Base-by-base conservation (phyloP, 1,140 invertebrate species). In the Aphelinus certus region DNA sequence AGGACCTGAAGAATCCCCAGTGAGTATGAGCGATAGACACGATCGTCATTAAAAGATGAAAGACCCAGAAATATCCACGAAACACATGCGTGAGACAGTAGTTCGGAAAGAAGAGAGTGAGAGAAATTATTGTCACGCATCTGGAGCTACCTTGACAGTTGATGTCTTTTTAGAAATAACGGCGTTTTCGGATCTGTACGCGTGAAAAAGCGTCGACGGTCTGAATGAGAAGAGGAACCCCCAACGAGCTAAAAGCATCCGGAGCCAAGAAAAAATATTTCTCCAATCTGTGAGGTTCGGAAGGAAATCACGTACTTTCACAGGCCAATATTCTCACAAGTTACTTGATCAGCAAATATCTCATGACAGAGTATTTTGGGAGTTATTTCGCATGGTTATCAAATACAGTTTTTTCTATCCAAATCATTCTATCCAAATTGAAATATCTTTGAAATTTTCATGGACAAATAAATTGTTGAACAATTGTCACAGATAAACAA, bases 61-160 rank as follows among this genome's bases (percentile, higher is more conserved):
- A 75, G 67, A 58, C n/a, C 60, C 66, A 60, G 65, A 75, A 75
- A 75, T 75, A 75, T 70, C 56, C 46, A 49, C 43, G 51, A 48
- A 65, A 9, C 58, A 3, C 26, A 26, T 62, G 62, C 9, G 55
- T 7, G 26, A 64, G 26, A 56, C n/a, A 49, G 63, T 26, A 26
- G 26, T 26, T 26, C 26, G 26, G 26, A 26, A 26, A 26, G 26
- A 26, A 26, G 26, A 26, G 26, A 26, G 26, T 26, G 26, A 26
- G 26, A 26, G 26, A 56, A 51, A 61, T 67, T 60, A 58, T 68
- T 48, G 45, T 68, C 66, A 3, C 66, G 9, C 56, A 10, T 58
- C 64, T 6, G 3, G 42, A 43, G n/a, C 64, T 43, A 66, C 42
- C 48, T 66, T 66, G 64, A 66, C 49, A 66, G 49, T 53, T 66